A percentile compares a stretch with the other conserved stretches of the same genome.
These are phyloP conservation scores for Phenganax stokvisi DNA, from an alignment of 92 coral and sea anemone species.

Conservation along the genomic window DNA sequence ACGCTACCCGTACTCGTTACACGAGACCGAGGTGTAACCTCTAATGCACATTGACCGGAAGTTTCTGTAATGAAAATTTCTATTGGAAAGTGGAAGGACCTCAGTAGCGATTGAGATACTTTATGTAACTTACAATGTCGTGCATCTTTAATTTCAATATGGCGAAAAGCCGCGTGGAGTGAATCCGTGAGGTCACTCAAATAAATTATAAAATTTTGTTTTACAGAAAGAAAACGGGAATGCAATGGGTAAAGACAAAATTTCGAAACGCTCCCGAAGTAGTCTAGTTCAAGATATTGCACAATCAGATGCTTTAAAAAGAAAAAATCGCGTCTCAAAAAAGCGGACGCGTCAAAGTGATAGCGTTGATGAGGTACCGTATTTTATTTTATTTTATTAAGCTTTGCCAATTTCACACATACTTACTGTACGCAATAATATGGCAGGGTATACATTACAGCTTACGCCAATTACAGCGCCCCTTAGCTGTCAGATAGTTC, in stretches of 20 bases:
- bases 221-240: background rate
- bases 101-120: too few species aligned
- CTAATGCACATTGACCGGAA: too few species aligned
- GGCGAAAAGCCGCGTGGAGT: constrained; percentile 6
- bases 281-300: constrained; percentile 82
- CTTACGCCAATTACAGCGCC: too few species aligned
- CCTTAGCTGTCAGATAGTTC: too few species aligned
- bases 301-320: constrained; percentile 57
- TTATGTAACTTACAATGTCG: background rate
- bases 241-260: constrained; percentile 88
- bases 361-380: constrained; percentile 64
- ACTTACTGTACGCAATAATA: too few species aligned
- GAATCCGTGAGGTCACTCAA: background rate
- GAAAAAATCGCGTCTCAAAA: constrained; percentile 60
- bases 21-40: too few species aligned
- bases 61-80: too few species aligned
- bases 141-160: background rate
- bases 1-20: too few species aligned
- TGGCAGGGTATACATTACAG: too few species aligned
- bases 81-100: too few species aligned
- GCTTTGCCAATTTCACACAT: too few species aligned
- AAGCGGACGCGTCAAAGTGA: constrained; percentile 79
- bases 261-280: constrained; percentile 54
- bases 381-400: too few species aligned
- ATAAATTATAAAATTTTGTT: background rate